These are phyloP conservation scores for Poecilia picta DNA, from an alignment of 2,797 vertebrate species.

Conservation along the genomic window DNA sequence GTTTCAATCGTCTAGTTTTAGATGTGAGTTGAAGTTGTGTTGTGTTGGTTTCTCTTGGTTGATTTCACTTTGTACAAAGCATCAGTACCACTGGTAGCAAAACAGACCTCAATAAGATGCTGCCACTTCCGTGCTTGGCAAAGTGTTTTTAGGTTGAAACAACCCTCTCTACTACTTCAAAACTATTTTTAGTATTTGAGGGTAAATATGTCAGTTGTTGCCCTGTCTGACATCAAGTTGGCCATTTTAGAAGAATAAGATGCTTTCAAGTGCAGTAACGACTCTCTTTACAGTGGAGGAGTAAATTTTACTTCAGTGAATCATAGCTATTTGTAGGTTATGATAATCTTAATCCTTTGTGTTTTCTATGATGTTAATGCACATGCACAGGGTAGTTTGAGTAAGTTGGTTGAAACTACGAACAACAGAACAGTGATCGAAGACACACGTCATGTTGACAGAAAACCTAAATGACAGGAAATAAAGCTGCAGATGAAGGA, in stretches of 20 bases:
- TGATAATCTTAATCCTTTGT: not conserved
- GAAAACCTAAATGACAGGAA: not conserved
- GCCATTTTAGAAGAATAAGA: not conserved
- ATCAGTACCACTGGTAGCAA: not conserved
- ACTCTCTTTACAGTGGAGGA: not conserved
- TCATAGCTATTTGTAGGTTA: not conserved
- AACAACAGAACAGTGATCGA: not conserved
- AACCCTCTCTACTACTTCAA: not conserved
- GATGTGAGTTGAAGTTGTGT: not conserved
- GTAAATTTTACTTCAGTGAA: not conserved
- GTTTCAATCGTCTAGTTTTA: not conserved
- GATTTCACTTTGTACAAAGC: not conserved
- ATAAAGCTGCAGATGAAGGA: not conserved
- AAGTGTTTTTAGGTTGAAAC: not conserved
- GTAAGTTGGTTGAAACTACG: not conserved
- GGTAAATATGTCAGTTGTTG: not conserved
- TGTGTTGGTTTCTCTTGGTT: not conserved
- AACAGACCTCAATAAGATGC: not conserved
- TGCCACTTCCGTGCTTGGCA: not conserved
- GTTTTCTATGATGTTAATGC: not conserved
- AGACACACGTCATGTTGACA: not conserved
- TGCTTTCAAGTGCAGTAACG: not conserved
- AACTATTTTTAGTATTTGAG: not conserved
- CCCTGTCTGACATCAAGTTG: not conserved
- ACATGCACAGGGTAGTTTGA: not conserved